Conservation (phyloP, 2,888 invertebrate genomes). For the Gisinianus flammeolus region DNA sequence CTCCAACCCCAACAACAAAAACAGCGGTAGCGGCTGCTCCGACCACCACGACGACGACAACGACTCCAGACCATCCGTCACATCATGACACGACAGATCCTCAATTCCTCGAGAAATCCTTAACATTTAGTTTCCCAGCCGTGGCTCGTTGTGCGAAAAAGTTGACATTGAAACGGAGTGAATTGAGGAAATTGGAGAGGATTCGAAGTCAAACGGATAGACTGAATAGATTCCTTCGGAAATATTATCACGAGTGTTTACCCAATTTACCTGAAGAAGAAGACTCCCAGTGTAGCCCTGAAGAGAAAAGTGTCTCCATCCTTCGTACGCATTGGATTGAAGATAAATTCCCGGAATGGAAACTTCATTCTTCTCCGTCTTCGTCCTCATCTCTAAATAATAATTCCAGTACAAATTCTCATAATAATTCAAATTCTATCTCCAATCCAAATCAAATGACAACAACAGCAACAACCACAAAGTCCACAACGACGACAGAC, state of each 20-base stretch:
- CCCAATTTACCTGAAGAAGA: conserved; percentile 57
- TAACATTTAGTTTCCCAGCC: conserved; percentile 40
- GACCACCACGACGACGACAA: background rate
- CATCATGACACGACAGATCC: conserved; percentile 58
- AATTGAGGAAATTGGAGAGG: conserved; percentile 54
- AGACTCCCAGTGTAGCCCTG: conserved; percentile 54
- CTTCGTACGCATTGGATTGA: conserved; percentile 48
- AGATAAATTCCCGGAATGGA: too few species aligned
- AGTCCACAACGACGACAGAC: too few species aligned
- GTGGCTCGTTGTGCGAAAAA: conserved; percentile 52
- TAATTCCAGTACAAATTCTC: too few species aligned
- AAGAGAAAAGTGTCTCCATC: conserved; percentile 51
- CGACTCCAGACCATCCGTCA: background rate
- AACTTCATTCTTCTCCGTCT: background rate
- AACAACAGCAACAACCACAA: too few species aligned
- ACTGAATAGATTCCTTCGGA: conserved; percentile 55
- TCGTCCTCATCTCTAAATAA: background rate
- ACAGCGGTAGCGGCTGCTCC: background rate
- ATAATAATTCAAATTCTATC: background rate
- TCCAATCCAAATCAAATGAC: background rate
- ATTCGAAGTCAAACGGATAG: conserved; percentile 54
- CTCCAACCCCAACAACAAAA: background rate
- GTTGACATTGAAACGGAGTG: conserved; percentile 55
- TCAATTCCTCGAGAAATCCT: conserved; percentile 50
- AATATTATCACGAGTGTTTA: conserved; percentile 58